Base-by-base conservation (phyloP, 2,113 vertebrate species). In the Caranx ignobilis region DNA sequence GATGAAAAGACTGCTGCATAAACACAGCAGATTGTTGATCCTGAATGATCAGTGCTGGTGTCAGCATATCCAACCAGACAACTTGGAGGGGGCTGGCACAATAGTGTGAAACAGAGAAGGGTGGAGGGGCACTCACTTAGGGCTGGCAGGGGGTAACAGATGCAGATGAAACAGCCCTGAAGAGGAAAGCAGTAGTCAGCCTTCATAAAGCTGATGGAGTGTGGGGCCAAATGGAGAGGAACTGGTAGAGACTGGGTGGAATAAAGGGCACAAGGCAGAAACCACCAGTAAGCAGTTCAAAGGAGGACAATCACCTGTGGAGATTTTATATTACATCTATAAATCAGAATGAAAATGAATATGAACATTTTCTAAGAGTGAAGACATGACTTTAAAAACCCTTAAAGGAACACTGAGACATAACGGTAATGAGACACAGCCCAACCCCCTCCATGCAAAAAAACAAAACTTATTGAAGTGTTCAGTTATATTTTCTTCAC, bases 171-270 rank as follows among this genome's bases (percentile, higher is more conserved):
- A 92, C 85, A 78, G 75, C 67, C 80, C 68, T 16, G 10, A 72
- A 88, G 77, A 85, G 84, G 83, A 85, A 90, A 88, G 87, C 64
- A 77, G 81, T 82, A 88, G 90, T 87, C 88, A 84, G 78, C 79
- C 92, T 93, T 90, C 91, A 91, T 92, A 92, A 92, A 92, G 85
- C 89, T 83, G 88, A 86, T 75, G 88, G 83, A 84, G 77, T 76
- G 74, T 15, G 63, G 62, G 80, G 83, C 87, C 93, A 94, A 95
- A 95, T 93, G 93, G 94, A 85, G 87, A 94, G 94, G 93, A 93
- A 93, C 87, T 91, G 11, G 60, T 2, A 35, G 89, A 93, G 93
- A 93, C 93, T 48, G 82, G 85, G 80, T 0, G 81, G 86, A 83
- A 75, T 77, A 72, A 89, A 85, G 68, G 18, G 16, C 68, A 77